These are phyloP conservation scores for Morpho helenor DNA, from an alignment of 2,888 invertebrate genomes.

Conservation along the genomic window DNA sequence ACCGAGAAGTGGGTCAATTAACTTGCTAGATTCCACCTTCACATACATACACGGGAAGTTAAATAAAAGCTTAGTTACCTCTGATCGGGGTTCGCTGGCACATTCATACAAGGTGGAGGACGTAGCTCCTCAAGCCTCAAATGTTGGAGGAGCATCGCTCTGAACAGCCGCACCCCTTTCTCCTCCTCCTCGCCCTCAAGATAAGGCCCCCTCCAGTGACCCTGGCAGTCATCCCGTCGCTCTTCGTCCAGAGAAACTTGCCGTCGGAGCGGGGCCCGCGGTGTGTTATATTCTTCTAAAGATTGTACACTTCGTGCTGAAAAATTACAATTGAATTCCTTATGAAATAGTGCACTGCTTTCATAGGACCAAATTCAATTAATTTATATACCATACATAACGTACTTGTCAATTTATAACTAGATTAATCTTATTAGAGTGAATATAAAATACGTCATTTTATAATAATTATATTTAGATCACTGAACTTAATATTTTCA, in stretches of 20 bases:
- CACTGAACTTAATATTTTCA: too few relatives aligned
- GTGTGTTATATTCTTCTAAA: slow-evolving; percentile 65
- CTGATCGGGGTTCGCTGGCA: slow-evolving; percentile 61
- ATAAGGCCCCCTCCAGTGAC: slow-evolving; percentile 65
- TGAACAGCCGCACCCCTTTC: slow-evolving; percentile 69
- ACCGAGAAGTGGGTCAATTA: too few relatives aligned
- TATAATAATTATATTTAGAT: too few relatives aligned
- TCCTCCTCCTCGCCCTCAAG: slow-evolving; percentile 69
- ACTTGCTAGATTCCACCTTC: too few relatives aligned
- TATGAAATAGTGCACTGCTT: too few relatives aligned
- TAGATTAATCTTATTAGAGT: too few relatives aligned
- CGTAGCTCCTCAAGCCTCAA: slow-evolving; percentile 61
- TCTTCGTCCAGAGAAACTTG: slow-evolving; percentile 74
- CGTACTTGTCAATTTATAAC: too few relatives aligned
- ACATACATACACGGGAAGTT: too few relatives aligned
- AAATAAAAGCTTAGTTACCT: slow-evolving; percentile 38
- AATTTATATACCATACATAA: too few relatives aligned
- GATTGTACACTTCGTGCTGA: slow-evolving; percentile 67
- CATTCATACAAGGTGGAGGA: slow-evolving; percentile 63
- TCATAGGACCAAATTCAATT: too few relatives aligned
- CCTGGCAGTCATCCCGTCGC: slow-evolving; percentile 69
- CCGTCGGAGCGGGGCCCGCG: slow-evolving; percentile 63
- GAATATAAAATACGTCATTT: too few relatives aligned
- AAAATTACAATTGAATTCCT: slow-evolving; percentile 10
- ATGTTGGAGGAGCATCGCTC: slow-evolving; percentile 66